Conservation (phyloP, 2,797 vertebrate species). For the Tachyglossus aculeatus region DNA sequence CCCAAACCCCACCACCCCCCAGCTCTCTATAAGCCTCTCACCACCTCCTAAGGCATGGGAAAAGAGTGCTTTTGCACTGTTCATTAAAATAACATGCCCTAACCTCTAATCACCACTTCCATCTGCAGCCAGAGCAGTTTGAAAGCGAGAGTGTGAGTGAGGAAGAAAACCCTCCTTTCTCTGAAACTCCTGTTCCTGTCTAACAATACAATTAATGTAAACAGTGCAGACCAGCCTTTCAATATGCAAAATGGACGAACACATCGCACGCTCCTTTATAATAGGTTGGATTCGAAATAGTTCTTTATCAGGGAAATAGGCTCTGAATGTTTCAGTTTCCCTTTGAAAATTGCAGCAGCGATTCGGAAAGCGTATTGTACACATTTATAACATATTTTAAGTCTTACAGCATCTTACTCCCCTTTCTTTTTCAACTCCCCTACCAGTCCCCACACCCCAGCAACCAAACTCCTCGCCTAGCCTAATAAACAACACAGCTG, state of each 20-base stretch:
- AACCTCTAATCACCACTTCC: constrained; percentile 15
- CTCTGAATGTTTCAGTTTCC: not conserved
- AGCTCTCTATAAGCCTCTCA: too few relatives aligned
- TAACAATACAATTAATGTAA: constrained; percentile 46
- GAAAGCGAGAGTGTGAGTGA: constrained; percentile 11
- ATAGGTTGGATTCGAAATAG: constrained; percentile 48
- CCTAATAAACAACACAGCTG: constrained; percentile 31
- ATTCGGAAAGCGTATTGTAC: constrained; percentile 24
- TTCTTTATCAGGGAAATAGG: constrained; percentile 27
- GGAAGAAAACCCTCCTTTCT: constrained; percentile 10
- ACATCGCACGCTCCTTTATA: constrained; percentile 25
- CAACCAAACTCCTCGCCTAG: constrained; percentile 37
- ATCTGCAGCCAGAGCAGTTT: constrained; percentile 14
- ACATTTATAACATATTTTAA: constrained; percentile 27
- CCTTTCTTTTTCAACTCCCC: not conserved
- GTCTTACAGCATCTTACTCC: constrained; percentile 18
- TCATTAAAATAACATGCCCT: not conserved
- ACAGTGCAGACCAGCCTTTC: constrained; percentile 45
- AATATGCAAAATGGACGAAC: constrained; percentile 66
- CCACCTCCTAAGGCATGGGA: not conserved
- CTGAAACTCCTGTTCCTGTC: constrained; percentile 47
- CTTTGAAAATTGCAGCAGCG: constrained; percentile 28
- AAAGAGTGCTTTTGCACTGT: too few relatives aligned
- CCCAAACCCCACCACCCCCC: constrained; percentile 9
- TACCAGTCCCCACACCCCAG: constrained; percentile 12